Conservation (phyloP, 2,888 invertebrate species). For the Choristoneura rosaceana region DNA sequence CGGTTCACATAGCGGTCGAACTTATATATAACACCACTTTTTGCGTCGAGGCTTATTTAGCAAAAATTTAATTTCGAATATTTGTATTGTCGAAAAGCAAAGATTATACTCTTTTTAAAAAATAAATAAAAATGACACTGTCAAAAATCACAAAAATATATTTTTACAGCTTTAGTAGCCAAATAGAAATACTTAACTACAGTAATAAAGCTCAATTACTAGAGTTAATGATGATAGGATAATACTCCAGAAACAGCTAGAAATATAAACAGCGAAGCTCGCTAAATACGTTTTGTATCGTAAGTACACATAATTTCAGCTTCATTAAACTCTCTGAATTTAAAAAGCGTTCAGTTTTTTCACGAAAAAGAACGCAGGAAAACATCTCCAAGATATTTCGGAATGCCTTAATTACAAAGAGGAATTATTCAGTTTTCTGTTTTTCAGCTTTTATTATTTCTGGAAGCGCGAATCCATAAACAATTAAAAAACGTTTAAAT, state of each 20-base stretch:
- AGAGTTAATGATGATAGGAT: too few species aligned
- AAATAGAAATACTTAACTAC: neutral
- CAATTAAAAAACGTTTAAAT: slow-evolving; percentile 16
- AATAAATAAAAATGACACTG: slow-evolving; percentile 32
- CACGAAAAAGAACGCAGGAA: slow-evolving; percentile 1
- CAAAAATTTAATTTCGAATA: too few species aligned
- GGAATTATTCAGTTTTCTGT: slow-evolving; percentile 23
- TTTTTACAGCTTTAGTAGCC: neutral
- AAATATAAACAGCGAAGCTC: neutral
- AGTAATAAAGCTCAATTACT: neutral
- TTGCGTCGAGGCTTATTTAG: too few species aligned
- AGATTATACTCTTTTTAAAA: too few species aligned
- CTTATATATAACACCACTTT: too few species aligned
- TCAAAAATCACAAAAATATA: neutral
- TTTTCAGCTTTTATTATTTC: slow-evolving; percentile 15
- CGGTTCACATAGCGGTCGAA: too few species aligned
- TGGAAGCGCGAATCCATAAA: slow-evolving; percentile 9
- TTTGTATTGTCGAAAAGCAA: too few species aligned
- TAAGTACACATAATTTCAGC: slow-evolving; percentile 14
- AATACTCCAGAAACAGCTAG: neutral
- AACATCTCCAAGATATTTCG: slow-evolving; percentile 11
- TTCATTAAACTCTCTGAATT: slow-evolving; percentile 10
- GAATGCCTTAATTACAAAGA: slow-evolving; percentile 17
- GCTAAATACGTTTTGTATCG: neutral
- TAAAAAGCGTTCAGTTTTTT: neutral